Evolutionary conservation across 2,888 invertebrate species (phyloP), one percentile per base, ranked within the genome.

Genomic region (Prosopocoilus inquinatus): DNA sequence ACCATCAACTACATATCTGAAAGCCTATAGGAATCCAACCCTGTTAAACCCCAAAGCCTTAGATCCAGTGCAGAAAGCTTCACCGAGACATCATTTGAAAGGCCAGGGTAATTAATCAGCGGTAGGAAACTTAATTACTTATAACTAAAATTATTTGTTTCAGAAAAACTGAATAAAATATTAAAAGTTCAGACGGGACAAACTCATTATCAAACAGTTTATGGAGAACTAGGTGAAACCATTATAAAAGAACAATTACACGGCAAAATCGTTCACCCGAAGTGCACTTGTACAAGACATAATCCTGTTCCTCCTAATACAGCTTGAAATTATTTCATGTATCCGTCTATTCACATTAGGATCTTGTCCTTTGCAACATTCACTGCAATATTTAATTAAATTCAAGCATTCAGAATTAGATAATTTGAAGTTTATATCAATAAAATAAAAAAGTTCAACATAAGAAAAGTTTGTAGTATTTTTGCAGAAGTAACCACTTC

Each of bases 211-310:
- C 46, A 34, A 43, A 49, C 36, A 5, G 48, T 48, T 15, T 52
- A 49, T 13, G 52, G 56, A 7, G 34, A 35, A 12, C 36, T 56
- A 11, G 56, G 56, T 2, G 41, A 52, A 33, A 38, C 49, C 8
- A 56, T 56, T 15, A 49, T 52, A 12, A 44, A 49, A 9, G 56
- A 56, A 16, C 47, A 56, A 45, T 49, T 56, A 15, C 56, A 56
- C 9, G 56, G 56, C 1, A 48, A 48, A 38, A 52, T 56, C 8
- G 34, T 52, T 9, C 56, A 56, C 45, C 52, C 52, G 8, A 47
- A 47, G 20, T 52, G 52, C 33, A 35, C 3, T 3, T 48, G 56
- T 12, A 16, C 47, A 2, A 13, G 35, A 33, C 56, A 52, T 20
- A 47, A 47, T 45, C 13, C 41, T 53, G 12, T 16, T 16, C 16